Percentiles rank a stretch among this genome's conserved stretches.
phyloP scores from a whole-genome alignment of 30 jellyfish, hydroid and myxozoan species.

The Aurelia aurita region DNA sequence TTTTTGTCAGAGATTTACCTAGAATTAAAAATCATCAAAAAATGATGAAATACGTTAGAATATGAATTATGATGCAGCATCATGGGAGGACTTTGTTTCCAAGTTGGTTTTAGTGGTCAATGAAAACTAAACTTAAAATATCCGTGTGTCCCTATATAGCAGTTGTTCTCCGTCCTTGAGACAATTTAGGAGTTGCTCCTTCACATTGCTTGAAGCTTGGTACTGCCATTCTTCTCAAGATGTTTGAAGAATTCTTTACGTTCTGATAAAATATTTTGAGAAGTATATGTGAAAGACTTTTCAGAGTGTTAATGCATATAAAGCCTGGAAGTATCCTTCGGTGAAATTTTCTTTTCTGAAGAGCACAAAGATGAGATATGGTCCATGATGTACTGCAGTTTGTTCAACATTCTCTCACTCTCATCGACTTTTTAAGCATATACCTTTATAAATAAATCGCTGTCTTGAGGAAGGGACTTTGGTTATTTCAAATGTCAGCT shows the following conservation, averaged over 20 bases:
- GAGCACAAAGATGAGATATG: no score
- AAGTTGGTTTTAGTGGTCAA: neutral
- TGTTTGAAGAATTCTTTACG: neutral
- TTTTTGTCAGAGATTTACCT: slow-evolving; percentile 56
- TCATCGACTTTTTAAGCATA: neutral
- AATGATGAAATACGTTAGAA: neutral
- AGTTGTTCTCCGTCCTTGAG: no score
- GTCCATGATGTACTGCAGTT: no score
- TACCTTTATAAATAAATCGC: slow-evolving; percentile 60
- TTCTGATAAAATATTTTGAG: neutral
- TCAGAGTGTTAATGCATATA: no score
- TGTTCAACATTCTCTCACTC: no score
- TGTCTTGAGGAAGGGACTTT: slow-evolving; percentile 61
- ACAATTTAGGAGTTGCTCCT: no score
- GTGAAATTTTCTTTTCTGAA: no score
- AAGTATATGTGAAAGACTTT: no score
- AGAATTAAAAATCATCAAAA: neutral
- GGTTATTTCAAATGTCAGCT: slow-evolving; percentile 32
- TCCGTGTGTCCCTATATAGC: no score
- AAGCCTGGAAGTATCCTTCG: no score
- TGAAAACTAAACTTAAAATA: no score
- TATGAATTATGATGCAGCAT: neutral
- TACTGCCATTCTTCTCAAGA: neutral
- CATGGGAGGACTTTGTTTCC: neutral
- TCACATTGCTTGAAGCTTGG: no score